These are phyloP conservation scores for Apamea sordens DNA, from an alignment of 2,888 invertebrate species.

Conservation along the genomic window DNA sequence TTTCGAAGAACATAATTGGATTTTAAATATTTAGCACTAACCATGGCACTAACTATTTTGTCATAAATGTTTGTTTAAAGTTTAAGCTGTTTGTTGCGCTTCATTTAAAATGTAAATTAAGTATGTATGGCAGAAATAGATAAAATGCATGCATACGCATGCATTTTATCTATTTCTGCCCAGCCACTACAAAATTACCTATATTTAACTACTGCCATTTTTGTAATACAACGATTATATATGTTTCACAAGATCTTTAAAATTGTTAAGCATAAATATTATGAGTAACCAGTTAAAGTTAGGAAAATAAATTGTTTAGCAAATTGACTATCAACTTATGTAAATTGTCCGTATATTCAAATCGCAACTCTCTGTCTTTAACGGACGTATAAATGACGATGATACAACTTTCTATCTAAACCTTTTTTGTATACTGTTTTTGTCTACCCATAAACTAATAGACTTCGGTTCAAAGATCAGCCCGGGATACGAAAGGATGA, in stretches of 20 bases:
- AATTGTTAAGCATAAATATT: neutral
- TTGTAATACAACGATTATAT: neutral
- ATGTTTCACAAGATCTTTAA: neutral
- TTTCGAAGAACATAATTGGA: conserved; percentile 54
- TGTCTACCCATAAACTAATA: conserved; percentile 60
- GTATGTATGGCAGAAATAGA: neutral
- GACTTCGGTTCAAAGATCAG: conserved; percentile 77
- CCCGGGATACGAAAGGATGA: conserved; percentile 57
- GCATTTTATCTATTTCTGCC: no score
- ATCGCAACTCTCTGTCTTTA: neutral
- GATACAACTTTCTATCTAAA: neutral
- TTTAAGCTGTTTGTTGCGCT: neutral
- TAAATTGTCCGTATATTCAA: neutral
- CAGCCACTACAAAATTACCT: neutral
- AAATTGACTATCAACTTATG: neutral
- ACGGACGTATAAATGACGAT: neutral
- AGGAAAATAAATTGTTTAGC: neutral
- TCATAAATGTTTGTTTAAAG: conserved; percentile 37
- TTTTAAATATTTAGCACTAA: conserved; percentile 29
- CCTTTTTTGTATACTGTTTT: conserved; percentile 8
- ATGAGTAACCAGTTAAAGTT: neutral
- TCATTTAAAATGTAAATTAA: conserved; percentile 21
- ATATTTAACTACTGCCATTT: neutral
- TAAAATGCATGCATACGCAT: neutral
- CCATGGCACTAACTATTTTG: conserved; percentile 11